These are phyloP conservation scores for Leptopilina syphax DNA, from an alignment of 2,888 invertebrate genomes.

Conservation along the genomic window DNA sequence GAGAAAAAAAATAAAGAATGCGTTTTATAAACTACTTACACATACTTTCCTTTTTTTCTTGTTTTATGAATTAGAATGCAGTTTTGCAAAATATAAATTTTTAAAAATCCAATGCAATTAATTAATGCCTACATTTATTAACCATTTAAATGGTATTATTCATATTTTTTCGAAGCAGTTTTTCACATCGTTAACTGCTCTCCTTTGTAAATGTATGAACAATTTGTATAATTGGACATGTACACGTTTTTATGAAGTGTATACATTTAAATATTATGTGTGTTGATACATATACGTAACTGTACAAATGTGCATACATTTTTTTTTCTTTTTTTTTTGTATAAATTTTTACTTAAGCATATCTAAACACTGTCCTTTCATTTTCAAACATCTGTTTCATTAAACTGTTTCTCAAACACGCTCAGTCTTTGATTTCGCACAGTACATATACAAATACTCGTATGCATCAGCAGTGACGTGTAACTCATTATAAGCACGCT, in stretches of 20 bases:
- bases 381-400: conserved; percentile 24
- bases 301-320: conserved; percentile 35
- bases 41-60: background rate
- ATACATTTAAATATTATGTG: conserved; percentile 18
- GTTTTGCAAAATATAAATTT: background rate
- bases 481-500: conserved; percentile 19
- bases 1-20: conserved; percentile 6
- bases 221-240: conserved; percentile 13
- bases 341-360: conserved; percentile 11
- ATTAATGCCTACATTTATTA: background rate
- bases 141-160: background rate
- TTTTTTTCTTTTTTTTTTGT: too few relatives aligned
- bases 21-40: conserved; percentile 33
- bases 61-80: background rate
- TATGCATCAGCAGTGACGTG: conserved; percentile 1
- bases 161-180: background rate
- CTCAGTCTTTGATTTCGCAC: conserved; percentile 34
- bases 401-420: conserved; percentile 24
- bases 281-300: conserved; percentile 18
- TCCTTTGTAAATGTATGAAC: conserved; percentile 10
- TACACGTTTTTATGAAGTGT: conserved; percentile 17
- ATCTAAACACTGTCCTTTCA: conserved; percentile 9
- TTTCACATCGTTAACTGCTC: background rate
- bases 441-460: conserved; percentile 17
- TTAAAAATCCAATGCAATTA: background rate